Evolutionary conservation across 1,140 invertebrate genomes (phyloP), one percentile per base, ranked within the genome.

Genomic region (Pararge aegeria): DNA sequence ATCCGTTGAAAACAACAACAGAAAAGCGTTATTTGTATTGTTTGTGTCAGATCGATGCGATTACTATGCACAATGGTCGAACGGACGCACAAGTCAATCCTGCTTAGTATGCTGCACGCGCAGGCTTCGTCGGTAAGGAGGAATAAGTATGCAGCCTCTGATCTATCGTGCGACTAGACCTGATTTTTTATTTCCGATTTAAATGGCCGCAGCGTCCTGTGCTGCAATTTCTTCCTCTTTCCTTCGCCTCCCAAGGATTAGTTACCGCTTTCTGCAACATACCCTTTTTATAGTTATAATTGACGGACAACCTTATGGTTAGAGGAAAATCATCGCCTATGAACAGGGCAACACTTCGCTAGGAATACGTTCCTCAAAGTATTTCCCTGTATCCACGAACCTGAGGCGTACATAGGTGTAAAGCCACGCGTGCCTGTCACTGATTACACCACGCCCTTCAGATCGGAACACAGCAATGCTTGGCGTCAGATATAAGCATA

Each of bases 71-170:
- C 53, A 30, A 48, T 19, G 42, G 44, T 9, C 19, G 6, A 46
- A 5, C 44, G 44, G 10, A 21, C 44, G 44, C 18, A 20, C 44
- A 9, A 21, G 13, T 21, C 44, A 46, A 20, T 9, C 12, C 46
- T 7, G 38, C 13, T 79, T 66, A 66, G 54, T 64, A 83, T 83
- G 66, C 80, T 38, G 6, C 19, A 20, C 55, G 64, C 68, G 65
- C 48, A 19, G 48, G 18, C 46, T 34, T 34, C 42, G 58, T 48
- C 67, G 55, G 67, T 75, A 78, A 80, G 59, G 64, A 78, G 73
- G 63, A 69, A 78, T 81, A 75, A 66, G 68, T 67, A 81, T 80
- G 68, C 70, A 70, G 55, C 42, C 21, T 42, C 52, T 50, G 16
- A 13, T 27, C 49, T 16, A 60, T 15, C 24, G 29, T 42, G 38